Evolutionary conservation across 2,797 vertebrate genomes (phyloP), one percentile per base, ranked within the genome.

Genomic region (Prunella strophiata): DNA sequence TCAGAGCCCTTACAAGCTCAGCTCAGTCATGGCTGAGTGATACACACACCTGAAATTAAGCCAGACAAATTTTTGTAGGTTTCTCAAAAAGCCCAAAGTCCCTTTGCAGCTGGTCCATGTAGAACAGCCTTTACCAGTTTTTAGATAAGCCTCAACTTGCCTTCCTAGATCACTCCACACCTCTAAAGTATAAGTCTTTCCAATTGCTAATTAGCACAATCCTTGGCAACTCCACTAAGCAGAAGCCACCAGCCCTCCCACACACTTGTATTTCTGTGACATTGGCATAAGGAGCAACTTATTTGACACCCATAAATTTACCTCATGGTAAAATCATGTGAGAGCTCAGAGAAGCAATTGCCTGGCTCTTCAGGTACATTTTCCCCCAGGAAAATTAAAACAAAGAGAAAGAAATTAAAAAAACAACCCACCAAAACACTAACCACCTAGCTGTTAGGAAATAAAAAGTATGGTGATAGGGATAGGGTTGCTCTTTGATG

Each of bases 171-270:
- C 36, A n/a, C 45, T 79, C 78, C 52, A 65, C 36, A 85, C 43
- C 81, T 94, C 78, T 54, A 86, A 88, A 95, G 75, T 61, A 3
- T 34, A 30, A 77, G 50, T 34, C 74, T 95, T 94, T 92, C 89
- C 58, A 91, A 66, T 71, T 58, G 58, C 58, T 93, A 93, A 94
- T 90, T 94, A 94, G 32, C 76, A 93, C 42, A 70, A 25, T 86
- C 88, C 85, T 91, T 95, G 91, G 94, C 88, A 95, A 68, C 51
- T 83, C 66, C 76, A 70, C 79, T 72, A 38, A 91, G 66, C 93
- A 95, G 83, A 94, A 95, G 85, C 62, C 85, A 89, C 83, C 90
- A 95, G 80, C 63, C 59, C 59, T 83, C 92, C 93, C 76, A 94
- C 89, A 75, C 58, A 18, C 43, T 88, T 59, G 20, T 88, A 81